Base-by-base conservation (phyloP, 2,888 invertebrate species). In the Acrobasis suavella region DNA sequence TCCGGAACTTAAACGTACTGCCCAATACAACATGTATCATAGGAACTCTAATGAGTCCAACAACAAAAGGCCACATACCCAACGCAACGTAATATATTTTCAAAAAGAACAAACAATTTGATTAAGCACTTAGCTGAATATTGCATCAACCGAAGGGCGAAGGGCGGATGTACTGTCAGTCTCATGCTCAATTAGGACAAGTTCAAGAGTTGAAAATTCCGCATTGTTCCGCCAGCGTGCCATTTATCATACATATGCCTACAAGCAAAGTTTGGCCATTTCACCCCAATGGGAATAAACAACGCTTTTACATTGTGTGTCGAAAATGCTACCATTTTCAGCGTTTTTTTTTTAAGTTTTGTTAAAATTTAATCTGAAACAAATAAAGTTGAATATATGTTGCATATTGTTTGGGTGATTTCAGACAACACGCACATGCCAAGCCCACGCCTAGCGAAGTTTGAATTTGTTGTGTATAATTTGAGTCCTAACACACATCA, bases 161-260 rank as follows among this genome's bases (percentile, higher is more conserved):
- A 65, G 65, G 67, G 63, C 69, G 69, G 67, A 67, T 68, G 69
- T 67, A 67, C 69, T 77, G 82, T 81, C 84, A 81, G 72, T 83
- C 75, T 64, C 62, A 75, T 81, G 81, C 80, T 76, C 81, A 83
- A 83, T 85, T 83, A 81, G 68, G 61, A 64, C 62, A 71, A 75
- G 72, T 79, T 78, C 71, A 71, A 70, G 68, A 77, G 76, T 79
- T 80, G 72, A 76, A 76, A 77, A 75, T 76, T 72, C 65, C 67
- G 68, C 71, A 72, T 73, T 74, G 74, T 73, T 75, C 64, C 59
- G 59, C 58, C 50, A 64, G 64, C 64, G 67, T 65, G 68, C 69
- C 69, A 72, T 73, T 73, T 74, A 72, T 70, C 74, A 72, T 69
- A 72, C 71, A 68, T 65, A 61, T 49, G 62, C 61, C 64, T 51